phyloP scores from a whole-genome alignment of 2,888 invertebrate species.

The Melieria omissa region DNA sequence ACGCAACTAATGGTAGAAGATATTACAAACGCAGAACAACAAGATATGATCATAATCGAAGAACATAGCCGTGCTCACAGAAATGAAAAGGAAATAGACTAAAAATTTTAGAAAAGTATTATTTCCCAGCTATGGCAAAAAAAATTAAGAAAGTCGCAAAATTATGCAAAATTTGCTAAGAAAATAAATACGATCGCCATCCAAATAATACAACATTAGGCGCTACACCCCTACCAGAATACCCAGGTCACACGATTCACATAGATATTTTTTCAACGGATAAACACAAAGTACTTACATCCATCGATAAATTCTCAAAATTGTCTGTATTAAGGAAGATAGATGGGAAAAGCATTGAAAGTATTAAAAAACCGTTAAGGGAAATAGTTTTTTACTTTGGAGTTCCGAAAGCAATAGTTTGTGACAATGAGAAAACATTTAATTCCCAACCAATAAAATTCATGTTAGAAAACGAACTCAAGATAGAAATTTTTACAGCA shows the following conservation, averaged over 20 bases:
- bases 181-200: conserved; percentile 43
- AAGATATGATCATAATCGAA: conserved; percentile 27
- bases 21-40: conserved; percentile 11
- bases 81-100: conserved; percentile 28
- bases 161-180: conserved; percentile 33
- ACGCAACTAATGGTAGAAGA: conserved; percentile 28
- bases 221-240: conserved; percentile 39
- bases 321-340: conserved; percentile 30
- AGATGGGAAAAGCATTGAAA: conserved; percentile 29
- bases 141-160: conserved; percentile 30
- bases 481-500: no score
- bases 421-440: conserved; percentile 27
- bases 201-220: conserved; percentile 35
- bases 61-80: conserved; percentile 20
- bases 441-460: conserved; percentile 19
- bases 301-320: conserved; percentile 42
- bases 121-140: conserved; percentile 37
- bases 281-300: conserved; percentile 27
- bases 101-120: conserved; percentile 38
- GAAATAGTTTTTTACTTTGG: conserved; percentile 42
- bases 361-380: conserved; percentile 35
- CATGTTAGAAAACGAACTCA: conserved; percentile 20
- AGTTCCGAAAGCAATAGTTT: conserved; percentile 20
- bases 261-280: conserved; percentile 41
- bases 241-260: conserved; percentile 41